Evolutionary conservation across 2,888 invertebrate species (phyloP).

Genomic region (Cosmia pyralina): DNA sequence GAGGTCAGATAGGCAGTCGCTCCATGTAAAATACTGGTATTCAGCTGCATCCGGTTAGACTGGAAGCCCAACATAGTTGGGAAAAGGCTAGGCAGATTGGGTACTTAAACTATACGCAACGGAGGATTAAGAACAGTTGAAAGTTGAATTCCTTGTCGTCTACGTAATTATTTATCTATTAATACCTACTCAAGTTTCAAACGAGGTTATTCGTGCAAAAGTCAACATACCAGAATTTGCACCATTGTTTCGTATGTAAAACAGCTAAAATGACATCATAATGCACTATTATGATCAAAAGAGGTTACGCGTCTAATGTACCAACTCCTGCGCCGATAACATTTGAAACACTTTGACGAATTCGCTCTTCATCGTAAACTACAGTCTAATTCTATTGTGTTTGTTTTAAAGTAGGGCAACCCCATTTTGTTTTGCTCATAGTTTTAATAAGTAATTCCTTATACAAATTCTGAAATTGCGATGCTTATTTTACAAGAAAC

Average conservation of each 20-base stretch:
- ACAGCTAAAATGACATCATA: constrained; percentile 47
- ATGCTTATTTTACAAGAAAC: background rate
- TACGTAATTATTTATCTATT: constrained; percentile 31
- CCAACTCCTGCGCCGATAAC: constrained; percentile 59
- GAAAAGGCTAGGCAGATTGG: too few species aligned
- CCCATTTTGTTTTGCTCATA: background rate
- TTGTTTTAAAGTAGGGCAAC: background rate
- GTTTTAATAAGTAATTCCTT: background rate
- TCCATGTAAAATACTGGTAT: too few species aligned
- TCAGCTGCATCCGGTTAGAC: too few species aligned
- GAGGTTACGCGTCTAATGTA: constrained; percentile 47
- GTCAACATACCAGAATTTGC: constrained; percentile 28
- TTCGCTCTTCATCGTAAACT: constrained; percentile 14
- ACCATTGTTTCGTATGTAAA: constrained; percentile 54
- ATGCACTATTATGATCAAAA: constrained; percentile 41
- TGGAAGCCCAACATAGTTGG: too few species aligned
- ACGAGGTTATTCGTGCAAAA: constrained; percentile 43
- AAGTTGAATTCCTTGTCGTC: constrained; percentile 20
- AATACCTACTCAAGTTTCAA: constrained; percentile 41
- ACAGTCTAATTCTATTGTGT: constrained; percentile 14
- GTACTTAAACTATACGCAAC: constrained; percentile 1
- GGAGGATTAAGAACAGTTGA: constrained; percentile 28
- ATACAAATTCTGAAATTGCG: background rate
- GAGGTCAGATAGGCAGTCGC: too few species aligned
- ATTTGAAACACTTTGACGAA: constrained; percentile 23